Conservation (phyloP, 1,140 invertebrate genomes). For the Ceratoteleas bidentatus region DNA sequence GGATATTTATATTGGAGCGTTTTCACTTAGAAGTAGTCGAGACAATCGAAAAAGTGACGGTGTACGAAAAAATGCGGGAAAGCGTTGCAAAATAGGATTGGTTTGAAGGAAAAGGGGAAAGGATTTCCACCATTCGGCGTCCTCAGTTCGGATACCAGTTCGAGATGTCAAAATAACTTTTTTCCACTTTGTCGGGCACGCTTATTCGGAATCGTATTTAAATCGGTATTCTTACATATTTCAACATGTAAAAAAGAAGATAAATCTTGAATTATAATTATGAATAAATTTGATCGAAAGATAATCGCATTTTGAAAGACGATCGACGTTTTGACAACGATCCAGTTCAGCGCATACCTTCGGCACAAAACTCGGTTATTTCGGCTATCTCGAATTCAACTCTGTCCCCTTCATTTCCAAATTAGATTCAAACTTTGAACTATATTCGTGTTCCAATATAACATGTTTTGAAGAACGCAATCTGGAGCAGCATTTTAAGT, state of each 20-base stretch:
- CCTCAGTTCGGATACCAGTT: constrained; percentile 14
- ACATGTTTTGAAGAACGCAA: too few relatives aligned
- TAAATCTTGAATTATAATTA: constrained; percentile 47
- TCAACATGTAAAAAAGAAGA: constrained; percentile 31
- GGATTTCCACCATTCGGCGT: background rate
- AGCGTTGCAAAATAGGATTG: too few relatives aligned
- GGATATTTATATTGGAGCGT: too few relatives aligned
- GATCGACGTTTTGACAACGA: constrained; percentile 24
- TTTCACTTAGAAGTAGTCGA: too few relatives aligned
- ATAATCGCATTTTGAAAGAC: constrained; percentile 43
- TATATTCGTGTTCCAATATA: too few relatives aligned
- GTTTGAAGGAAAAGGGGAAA: too few relatives aligned
- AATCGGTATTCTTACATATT: constrained; percentile 27
- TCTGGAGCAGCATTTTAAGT: too few relatives aligned
- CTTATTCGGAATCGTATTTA: constrained; percentile 19
- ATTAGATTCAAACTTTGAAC: too few relatives aligned
- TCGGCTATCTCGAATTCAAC: background rate
- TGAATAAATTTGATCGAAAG: constrained; percentile 47
- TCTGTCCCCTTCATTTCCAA: constrained; percentile 5
- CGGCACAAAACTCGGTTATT: background rate
- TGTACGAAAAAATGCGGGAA: too few relatives aligned
- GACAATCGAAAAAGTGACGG: too few relatives aligned
- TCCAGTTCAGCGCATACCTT: constrained; percentile 1
- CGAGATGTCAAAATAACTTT: constrained; percentile 47
- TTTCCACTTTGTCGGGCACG: constrained; percentile 11